Conservation (phyloP, 2,797 vertebrate genomes). For the Platyrinchus mystaceus region DNA sequence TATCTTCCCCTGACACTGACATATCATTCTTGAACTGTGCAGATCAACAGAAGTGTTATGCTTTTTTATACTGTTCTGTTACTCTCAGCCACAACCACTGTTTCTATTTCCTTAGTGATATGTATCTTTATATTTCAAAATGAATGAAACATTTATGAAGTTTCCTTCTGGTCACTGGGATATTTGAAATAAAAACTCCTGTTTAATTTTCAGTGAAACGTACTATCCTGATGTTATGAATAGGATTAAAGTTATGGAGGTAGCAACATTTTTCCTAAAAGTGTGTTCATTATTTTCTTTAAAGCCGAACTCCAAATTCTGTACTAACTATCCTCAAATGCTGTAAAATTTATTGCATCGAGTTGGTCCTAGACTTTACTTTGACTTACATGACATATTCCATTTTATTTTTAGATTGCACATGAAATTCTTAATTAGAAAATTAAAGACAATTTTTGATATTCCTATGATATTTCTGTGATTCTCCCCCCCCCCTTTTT, state of each 20-base stretch:
- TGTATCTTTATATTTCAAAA: background rate
- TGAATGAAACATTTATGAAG: background rate
- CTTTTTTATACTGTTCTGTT: background rate
- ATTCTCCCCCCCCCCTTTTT: background rate
- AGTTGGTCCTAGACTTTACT: background rate
- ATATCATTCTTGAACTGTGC: background rate
- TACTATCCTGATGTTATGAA: background rate
- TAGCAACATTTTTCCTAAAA: background rate
- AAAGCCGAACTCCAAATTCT: background rate
- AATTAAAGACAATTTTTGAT: background rate
- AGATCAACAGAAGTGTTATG: background rate
- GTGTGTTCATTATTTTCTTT: background rate
- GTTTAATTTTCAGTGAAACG: background rate
- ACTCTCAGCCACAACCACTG: background rate
- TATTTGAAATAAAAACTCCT: background rate
- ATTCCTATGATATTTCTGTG: background rate
- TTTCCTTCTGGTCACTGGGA: background rate
- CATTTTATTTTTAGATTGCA: background rate
- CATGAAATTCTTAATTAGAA: background rate
- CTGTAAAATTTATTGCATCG: background rate
- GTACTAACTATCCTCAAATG: background rate
- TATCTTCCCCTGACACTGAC: background rate
- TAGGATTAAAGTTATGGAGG: background rate
- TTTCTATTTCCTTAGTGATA: background rate
- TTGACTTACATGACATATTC: background rate